phyloP scores from a whole-genome alignment of 1,140 invertebrate genomes.

The Solenopsis invicta region DNA sequence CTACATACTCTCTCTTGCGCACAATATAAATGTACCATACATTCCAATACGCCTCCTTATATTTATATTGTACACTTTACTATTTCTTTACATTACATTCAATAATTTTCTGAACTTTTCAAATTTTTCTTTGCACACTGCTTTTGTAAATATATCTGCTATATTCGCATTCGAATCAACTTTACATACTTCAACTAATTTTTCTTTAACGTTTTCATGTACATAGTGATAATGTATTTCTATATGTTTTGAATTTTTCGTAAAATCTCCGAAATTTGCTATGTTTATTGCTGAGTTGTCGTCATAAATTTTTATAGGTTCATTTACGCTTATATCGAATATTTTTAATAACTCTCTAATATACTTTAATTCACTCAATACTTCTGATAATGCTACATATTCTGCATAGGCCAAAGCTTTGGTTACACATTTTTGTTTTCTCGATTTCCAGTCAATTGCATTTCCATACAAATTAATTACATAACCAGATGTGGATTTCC shows the following conservation, averaged over 20 bases:
- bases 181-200: no score
- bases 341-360: not conserved
- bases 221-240: no score
- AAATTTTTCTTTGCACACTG: constrained; percentile 39
- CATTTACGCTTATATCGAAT: not conserved
- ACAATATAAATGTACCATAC: no score
- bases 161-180: no score
- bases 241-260: constrained; percentile 39
- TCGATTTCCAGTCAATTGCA: constrained; percentile 27
- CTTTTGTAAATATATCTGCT: no score
- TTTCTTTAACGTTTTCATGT: no score
- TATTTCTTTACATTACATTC: no score
- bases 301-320: constrained; percentile 17
- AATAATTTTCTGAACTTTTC: no score
- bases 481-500: constrained; percentile 41
- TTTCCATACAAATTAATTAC: constrained; percentile 41
- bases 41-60: not conserved
- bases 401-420: constrained; percentile 12
- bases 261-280: constrained; percentile 11
- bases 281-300: constrained; percentile 17
- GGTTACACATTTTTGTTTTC: constrained; percentile 24
- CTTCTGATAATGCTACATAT: constrained; percentile 37
- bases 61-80: not conserved
- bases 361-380: not conserved
- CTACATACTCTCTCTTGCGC: no score